Evolutionary conservation across 2,113 vertebrate species (phyloP).

Genomic region (Varanus salvator): DNA sequence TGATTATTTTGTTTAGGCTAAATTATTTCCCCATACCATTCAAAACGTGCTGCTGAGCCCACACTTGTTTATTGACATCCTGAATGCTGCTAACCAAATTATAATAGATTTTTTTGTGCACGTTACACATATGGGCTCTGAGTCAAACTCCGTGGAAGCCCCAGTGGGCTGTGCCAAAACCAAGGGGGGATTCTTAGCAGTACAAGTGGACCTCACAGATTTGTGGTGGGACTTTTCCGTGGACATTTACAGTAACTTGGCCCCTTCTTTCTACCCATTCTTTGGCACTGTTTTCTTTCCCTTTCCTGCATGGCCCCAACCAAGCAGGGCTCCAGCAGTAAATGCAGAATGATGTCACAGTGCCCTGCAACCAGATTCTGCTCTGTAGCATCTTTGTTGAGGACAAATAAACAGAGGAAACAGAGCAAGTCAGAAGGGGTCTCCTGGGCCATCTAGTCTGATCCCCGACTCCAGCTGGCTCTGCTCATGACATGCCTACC

Average conservation of each 20-base stretch:
- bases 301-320: not conserved
- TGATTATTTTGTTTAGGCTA: constrained; percentile 60
- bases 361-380: too few species aligned
- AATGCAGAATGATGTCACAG: not conserved
- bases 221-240: not conserved
- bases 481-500: too few species aligned
- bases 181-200: too few species aligned
- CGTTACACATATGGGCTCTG: not conserved
- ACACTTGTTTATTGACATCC: constrained; percentile 56
- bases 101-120: constrained; percentile 36
- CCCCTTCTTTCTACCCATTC: not conserved
- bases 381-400: not conserved
- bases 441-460: too few species aligned
- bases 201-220: not conserved
- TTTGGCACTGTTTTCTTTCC: not conserved
- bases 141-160: not conserved
- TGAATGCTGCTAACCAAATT: constrained; percentile 50
- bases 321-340: not conserved
- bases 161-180: too few species aligned
- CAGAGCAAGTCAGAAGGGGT: too few species aligned
- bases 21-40: constrained; percentile 50
- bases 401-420: not conserved
- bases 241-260: not conserved
- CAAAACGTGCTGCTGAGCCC: constrained; percentile 51
- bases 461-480: too few species aligned